Percentiles rank a stretch among this genome's conserved stretches.
Evolutionary conservation across 1,140 invertebrate genomes (phyloP).

Genomic region (Paralvinella palmiformis): DNA sequence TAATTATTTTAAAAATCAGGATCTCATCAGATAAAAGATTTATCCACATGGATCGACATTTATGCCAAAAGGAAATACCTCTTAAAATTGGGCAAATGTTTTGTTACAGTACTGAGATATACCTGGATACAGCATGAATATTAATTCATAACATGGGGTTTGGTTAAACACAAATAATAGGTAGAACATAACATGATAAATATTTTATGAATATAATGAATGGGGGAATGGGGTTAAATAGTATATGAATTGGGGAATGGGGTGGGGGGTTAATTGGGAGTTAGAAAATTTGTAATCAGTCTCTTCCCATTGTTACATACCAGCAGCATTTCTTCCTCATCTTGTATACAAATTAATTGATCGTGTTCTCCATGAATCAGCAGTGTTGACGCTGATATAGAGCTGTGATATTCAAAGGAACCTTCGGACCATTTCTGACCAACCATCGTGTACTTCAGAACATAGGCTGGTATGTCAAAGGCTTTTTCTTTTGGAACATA

Average conservation of each 20-base stretch:
- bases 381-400: constrained; percentile 63
- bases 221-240: too few species aligned
- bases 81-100: too few species aligned
- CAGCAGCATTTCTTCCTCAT: constrained; percentile 70
- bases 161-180: background rate
- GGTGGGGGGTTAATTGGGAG: too few species aligned
- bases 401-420: constrained; percentile 64
- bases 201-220: background rate
- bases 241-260: too few species aligned
- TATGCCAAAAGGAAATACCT: too few species aligned
- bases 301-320: constrained; percentile 44
- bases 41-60: too few species aligned
- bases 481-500: constrained; percentile 33
- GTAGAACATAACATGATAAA: background rate
- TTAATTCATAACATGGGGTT: background rate
- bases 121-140: too few species aligned
- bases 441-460: constrained; percentile 55
- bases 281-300: background rate
- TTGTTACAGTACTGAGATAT: too few species aligned
- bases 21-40: too few species aligned
- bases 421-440: constrained; percentile 68
- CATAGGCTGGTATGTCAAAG: constrained; percentile 58
- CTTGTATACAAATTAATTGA: constrained; percentile 62
- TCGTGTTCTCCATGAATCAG: constrained; percentile 66
- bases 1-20: too few species aligned